Base-by-base conservation (phyloP, 23 tunicate genomes). In the Pegea sp. region DNA sequence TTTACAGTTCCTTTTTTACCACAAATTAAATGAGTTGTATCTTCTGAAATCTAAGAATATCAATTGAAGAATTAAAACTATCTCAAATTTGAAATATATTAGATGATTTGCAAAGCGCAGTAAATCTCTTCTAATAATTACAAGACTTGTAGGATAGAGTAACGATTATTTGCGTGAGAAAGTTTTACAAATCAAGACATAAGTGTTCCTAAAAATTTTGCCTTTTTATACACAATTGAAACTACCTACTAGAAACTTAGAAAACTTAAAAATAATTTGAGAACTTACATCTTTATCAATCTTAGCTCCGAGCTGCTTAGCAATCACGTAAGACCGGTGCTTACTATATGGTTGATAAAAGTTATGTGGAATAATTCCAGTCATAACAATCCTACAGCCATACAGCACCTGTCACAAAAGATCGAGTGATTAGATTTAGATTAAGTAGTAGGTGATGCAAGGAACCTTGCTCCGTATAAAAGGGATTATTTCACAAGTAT, bases 391-490 rank as follows among this genome's bases (percentile, higher is more conserved):
- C 28, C 44, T 24, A 48, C 76, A 70, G 20, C 78, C 92, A 44
- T 57, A 78, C 38, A 78, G 60, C 22, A 78, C 75, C 80, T 72
- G 60, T 19, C 56, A 38, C 7, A n/a, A n/a, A n/a, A n/a, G n/a
- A n/a, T n/a, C n/a, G n/a, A n/a, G n/a, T n/a, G n/a, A n/a, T n/a
- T n/a, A n/a, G n/a, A n/a, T n/a, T n/a, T n/a, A n/a, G n/a, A n/a
- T n/a, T n/a, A n/a, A n/a, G 20, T 8, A 22, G 22, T 24, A 50
- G 22, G 5, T 50, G 19, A n/a, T 6, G 5, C 20, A n/a, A 6
- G 58, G 7, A 6, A 74, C 84, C 64, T 72, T 66, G 70, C 93
- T 80, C 48, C 93, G 53, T 0, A 80, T 38, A 31, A 80, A 80
- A 8, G 93, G 93, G 4, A 80, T 63, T 44, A 80, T 70, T 6